Evolutionary conservation across 1,140 invertebrate genomes (phyloP).

Genomic region (Drosophila parvula): DNA sequence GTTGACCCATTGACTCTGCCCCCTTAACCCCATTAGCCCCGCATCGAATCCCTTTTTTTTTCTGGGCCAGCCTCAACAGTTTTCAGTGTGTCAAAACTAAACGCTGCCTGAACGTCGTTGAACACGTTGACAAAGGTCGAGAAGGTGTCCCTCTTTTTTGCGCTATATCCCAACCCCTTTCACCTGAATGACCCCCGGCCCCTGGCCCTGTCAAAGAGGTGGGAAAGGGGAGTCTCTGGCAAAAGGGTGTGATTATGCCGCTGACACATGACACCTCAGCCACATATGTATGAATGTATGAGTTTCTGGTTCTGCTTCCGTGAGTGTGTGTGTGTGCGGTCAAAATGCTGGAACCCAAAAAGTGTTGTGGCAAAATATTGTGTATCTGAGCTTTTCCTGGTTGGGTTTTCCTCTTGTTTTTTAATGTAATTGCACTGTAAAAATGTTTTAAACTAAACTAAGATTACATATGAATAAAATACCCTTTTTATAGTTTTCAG

Average conservation of each 20-base stretch:
- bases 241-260: slow-evolving; percentile 77
- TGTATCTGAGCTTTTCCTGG: slow-evolving; percentile 44
- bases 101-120: slow-evolving; percentile 43
- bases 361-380: slow-evolving; percentile 62
- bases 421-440: background rate
- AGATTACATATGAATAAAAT: background rate
- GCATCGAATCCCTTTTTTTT: slow-evolving; percentile 6
- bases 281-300: slow-evolving; percentile 19
- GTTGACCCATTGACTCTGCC: slow-evolving; percentile 20
- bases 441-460: background rate
- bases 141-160: slow-evolving; percentile 54
- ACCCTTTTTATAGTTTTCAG: no score
- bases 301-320: slow-evolving; percentile 15
- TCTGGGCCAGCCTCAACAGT: slow-evolving; percentile 25
- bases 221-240: slow-evolving; percentile 30
- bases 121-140: slow-evolving; percentile 75
- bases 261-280: slow-evolving; percentile 74
- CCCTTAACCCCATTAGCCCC: slow-evolving; percentile 37
- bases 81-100: slow-evolving; percentile 55
- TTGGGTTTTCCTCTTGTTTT: slow-evolving; percentile 1
- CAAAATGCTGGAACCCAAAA: slow-evolving; percentile 59
- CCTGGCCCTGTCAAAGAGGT: slow-evolving; percentile 48
- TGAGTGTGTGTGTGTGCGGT: slow-evolving; percentile 50
- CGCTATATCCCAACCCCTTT: slow-evolving; percentile 7
- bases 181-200: slow-evolving; percentile 20